Base-by-base conservation (phyloP, 2,888 invertebrate genomes). In the Oscheius sp. region DNA sequence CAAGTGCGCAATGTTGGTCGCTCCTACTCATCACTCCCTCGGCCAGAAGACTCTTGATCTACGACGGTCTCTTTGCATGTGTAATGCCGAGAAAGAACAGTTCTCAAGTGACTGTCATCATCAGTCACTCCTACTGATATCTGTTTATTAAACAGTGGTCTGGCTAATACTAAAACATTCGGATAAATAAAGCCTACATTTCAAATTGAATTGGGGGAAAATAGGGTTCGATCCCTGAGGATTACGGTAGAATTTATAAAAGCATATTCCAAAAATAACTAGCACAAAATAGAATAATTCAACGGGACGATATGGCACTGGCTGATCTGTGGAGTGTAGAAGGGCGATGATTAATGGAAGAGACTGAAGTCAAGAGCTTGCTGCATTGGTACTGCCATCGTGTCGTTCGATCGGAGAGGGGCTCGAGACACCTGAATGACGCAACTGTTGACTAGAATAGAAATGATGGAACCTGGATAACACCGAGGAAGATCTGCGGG, bases 371-470 rank as follows among this genome's bases (percentile, higher is more conserved):
- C 59, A 10, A 70, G 48, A 37, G 58, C 58, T 42, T 70, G 57
- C 42, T 59, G 70, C 11, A 51, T 53, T 7, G 59, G 29, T n/a
- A 32, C 33, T 29, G 32, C 47, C 47, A n/a, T 21, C 21, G 72
- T 42, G 11, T 78, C 78, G 2, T 57, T 51, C 10, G 73, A 33
- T 1, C 76, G 76, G 29, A 78, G 72, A 48, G 76, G 78, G 1
- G 60, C 33, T 29, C 59, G 42, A 13, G 59, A 35, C 21, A 58
- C 70, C 70, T 58, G 29, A 42, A 59, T 2, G 33, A 13, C 29
- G 47, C 3, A 5, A 33, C 51, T 66, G 32, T 66, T 51, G 21
- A 55, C 33, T 51, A 5, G 21, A 33, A 33, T 1, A 29, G 32
- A 66, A 11, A 48, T 10, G 29, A 4, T 21, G 29, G 29, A 53